Conservation (phyloP, 2,113 vertebrate genomes). For the Petromus typicus region DNA sequence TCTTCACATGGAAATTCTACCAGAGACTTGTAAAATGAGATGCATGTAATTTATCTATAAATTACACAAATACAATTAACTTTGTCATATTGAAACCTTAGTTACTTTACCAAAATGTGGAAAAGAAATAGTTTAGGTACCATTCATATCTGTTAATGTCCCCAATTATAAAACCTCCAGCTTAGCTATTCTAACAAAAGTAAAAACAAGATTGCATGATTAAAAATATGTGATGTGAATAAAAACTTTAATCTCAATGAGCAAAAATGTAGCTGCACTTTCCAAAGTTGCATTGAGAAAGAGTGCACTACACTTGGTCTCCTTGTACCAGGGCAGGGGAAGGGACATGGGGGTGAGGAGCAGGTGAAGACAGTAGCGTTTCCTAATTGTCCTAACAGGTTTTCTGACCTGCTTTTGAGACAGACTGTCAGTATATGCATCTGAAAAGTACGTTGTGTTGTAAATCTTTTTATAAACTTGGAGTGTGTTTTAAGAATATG, state of each 20-base stretch:
- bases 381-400: too few relatives aligned
- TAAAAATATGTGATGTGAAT: not conserved
- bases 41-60: not conserved
- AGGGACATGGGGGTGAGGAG: not conserved
- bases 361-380: not conserved
- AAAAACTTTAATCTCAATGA: not conserved
- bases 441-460: not conserved
- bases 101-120: not conserved
- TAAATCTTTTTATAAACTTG: not conserved
- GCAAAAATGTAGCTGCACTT: not conserved
- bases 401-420: not conserved
- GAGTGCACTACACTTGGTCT: not conserved
- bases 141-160: not conserved
- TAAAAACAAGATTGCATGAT: not conserved
- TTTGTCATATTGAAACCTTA: not conserved
- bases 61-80: not conserved
- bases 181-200: not conserved
- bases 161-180: not conserved
- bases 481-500: not conserved
- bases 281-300: not conserved
- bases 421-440: not conserved
- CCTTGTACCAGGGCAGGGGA: not conserved
- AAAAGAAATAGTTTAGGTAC: not conserved
- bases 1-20: not conserved
- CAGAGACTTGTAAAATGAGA: not conserved